Percentiles rank a stretch among this genome's conserved stretches.
These are phyloP conservation scores for Muntiacus muntjak DNA, from an alignment of 2,113 vertebrate genomes.

Conservation along the genomic window DNA sequence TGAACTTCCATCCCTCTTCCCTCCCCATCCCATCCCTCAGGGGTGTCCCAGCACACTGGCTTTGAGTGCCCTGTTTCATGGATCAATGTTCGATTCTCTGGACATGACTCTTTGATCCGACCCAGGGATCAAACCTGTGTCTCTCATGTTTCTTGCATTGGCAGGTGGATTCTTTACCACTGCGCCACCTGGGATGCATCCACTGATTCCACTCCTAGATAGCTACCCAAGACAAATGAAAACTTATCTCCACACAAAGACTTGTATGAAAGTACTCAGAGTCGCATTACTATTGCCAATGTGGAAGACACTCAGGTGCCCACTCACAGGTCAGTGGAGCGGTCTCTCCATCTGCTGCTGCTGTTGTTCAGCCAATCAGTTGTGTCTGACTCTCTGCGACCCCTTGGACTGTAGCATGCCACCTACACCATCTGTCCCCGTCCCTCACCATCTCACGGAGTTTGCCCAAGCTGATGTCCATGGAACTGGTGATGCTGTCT, in stretches of 20 bases:
- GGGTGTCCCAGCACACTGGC: accelerated
- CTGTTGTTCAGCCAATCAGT: not conserved
- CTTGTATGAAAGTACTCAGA: not conserved
- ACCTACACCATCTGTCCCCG: not conserved
- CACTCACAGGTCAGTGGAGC: not conserved
- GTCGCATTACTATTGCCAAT: not conserved
- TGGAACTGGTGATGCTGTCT: not conserved
- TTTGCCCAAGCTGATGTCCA: not conserved
- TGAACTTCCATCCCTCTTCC: not conserved
- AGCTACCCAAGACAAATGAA: not conserved
- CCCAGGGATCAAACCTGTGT: not conserved
- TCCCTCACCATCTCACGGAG: not conserved
- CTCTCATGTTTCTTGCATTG: not conserved
- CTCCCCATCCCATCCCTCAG: not conserved
- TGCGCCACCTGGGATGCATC: not conserved
- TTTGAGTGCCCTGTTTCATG: not conserved
- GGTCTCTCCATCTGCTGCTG: not conserved
- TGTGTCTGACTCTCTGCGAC: not conserved
- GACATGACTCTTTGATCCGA: not conserved
- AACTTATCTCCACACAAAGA: not conserved
- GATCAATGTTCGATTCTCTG: accelerated
- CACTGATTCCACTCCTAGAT: not conserved
- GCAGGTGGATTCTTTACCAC: not conserved
- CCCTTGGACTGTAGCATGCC: not conserved
- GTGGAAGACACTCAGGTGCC: not conserved